These are phyloP conservation scores for Hyperopisus bebe DNA, from an alignment of 2,113 vertebrate genomes.

Conservation along the genomic window DNA sequence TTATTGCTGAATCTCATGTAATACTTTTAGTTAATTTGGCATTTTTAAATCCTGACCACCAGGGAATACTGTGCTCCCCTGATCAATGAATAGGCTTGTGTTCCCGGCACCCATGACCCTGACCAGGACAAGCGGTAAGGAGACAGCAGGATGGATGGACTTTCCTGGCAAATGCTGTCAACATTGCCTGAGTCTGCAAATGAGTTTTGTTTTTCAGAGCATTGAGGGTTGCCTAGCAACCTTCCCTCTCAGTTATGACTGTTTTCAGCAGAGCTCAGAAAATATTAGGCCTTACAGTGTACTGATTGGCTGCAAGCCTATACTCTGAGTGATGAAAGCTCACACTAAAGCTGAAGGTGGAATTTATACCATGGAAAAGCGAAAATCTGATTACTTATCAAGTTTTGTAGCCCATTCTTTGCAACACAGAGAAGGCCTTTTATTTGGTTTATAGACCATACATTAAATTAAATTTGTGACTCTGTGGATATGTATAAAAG, in stretches of 20 bases:
- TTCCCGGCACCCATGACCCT: not conserved
- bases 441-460: not conserved
- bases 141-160: not conserved
- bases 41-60: not conserved
- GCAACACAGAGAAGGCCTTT: not conserved
- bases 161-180: not conserved
- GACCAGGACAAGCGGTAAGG: not conserved
- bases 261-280: not conserved
- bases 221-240: conserved; percentile 44
- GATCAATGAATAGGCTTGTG: not conserved
- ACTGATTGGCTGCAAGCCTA: not conserved
- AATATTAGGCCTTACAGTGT: not conserved
- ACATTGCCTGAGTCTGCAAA: conserved; percentile 24
- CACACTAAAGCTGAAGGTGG: conserved; percentile 10
- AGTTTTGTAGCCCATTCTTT: not conserved
- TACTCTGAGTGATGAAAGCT: conserved; percentile 9
- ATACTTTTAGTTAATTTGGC: not conserved
- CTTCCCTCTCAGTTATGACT: conserved; percentile 6
- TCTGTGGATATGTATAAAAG: not conserved
- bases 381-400: not conserved
- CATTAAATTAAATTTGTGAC: not conserved
- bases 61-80: not conserved
- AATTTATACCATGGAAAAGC: not conserved
- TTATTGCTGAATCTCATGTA: conserved; percentile 5
- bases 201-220: conserved; percentile 36